These are phyloP conservation scores for Aquatica leii DNA, from an alignment of 2,888 invertebrate genomes.

Conservation along the genomic window DNA sequence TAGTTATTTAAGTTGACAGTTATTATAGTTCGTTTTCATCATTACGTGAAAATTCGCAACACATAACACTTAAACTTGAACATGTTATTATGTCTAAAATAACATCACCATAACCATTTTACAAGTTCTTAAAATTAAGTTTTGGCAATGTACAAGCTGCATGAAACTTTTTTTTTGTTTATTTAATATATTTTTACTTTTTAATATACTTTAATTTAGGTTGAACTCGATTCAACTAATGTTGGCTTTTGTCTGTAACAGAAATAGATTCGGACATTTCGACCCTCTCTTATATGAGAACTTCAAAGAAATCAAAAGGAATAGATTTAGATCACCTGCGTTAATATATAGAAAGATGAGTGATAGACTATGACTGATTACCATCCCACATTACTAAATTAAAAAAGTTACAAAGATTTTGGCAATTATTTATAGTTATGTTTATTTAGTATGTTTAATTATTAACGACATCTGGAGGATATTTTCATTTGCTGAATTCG, in stretches of 20 bases:
- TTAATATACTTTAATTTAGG: conserved; percentile 33
- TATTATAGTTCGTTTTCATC: too few relatives aligned
- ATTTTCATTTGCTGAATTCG: not conserved
- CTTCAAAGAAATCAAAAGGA: conserved; percentile 37
- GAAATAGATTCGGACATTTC: conserved; percentile 20
- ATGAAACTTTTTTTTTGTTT: not conserved
- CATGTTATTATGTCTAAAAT: too few relatives aligned
- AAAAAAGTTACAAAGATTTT: conserved; percentile 24
- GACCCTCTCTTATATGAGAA: conserved; percentile 15
- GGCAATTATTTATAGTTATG: conserved; percentile 12
- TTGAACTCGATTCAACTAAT: conserved; percentile 35
- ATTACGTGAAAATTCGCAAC: too few relatives aligned
- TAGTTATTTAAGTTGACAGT: too few relatives aligned
- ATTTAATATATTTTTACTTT: conserved; percentile 28
- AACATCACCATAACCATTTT: not conserved
- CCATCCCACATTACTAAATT: conserved; percentile 54
- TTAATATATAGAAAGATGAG: conserved; percentile 46
- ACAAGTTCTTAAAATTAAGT: not conserved
- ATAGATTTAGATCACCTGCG: conserved; percentile 48
- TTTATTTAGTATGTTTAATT: not conserved
- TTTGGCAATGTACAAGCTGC: not conserved
- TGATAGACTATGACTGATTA: conserved; percentile 59
- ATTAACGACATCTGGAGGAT: not conserved
- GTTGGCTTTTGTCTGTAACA: conserved; percentile 30
- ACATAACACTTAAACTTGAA: too few relatives aligned